Evolutionary conservation across 2,888 invertebrate species (phyloP).

Genomic region (Ethmia dodecea): DNA sequence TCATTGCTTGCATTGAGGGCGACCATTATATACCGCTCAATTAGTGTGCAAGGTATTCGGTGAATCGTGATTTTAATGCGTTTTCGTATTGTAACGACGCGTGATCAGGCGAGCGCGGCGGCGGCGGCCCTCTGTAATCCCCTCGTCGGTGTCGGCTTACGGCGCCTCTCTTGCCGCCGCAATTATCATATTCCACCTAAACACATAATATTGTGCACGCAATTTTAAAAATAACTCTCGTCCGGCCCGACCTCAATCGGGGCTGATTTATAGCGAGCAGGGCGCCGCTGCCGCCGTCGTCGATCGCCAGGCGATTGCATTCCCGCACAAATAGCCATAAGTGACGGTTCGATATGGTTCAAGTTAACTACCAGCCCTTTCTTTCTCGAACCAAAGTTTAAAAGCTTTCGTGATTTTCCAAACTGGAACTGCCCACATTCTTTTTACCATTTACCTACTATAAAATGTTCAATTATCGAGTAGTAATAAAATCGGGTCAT

Average conservation of each 20-base stretch:
- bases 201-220: conserved; percentile 76
- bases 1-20: no score
- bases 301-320: conserved; percentile 40
- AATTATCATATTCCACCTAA: conserved; percentile 78
- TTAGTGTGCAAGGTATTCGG: no score
- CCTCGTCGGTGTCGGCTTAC: conserved; percentile 71
- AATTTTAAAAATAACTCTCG: conserved; percentile 75
- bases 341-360: conserved; percentile 25
- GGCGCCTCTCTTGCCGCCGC: conserved; percentile 62
- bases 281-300: conserved; percentile 38
- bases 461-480: no score
- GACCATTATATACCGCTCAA: no score
- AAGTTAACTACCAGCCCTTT: conserved; percentile 9
- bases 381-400: no score
- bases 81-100: conserved; percentile 18
- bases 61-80: conserved; percentile 10
- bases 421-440: no score
- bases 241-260: conserved; percentile 67
- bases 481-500: no score
- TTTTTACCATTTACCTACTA: no score
- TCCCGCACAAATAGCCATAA: conserved; percentile 43
- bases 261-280: conserved; percentile 60
- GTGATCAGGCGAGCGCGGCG: conserved; percentile 20
- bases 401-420: no score
- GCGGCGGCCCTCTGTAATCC: conserved; percentile 65